Base-by-base conservation (phyloP, 2,888 invertebrate species). In the Calephelis perditalis region DNA sequence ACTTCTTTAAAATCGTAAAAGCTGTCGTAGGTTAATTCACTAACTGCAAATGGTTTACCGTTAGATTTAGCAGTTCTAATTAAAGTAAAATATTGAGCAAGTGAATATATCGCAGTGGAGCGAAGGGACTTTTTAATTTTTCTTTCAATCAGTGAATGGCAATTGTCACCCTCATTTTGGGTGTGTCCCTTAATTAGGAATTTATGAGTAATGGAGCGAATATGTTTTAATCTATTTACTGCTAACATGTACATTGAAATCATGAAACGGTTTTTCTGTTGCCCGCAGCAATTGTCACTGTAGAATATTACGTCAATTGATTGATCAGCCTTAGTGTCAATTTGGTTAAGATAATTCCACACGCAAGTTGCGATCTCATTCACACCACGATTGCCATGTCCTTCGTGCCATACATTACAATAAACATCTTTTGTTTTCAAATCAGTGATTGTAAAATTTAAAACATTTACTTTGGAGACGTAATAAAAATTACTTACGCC, bases 1-100 rank as follows among this genome's bases (percentile, higher is more conserved):
- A 63, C 58, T 61, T 62, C 60, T 61, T 66, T 61, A 58, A 66
- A 58, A 44, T 56, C 43, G 40, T 55, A 58, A 57, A 61, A 61
- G 46, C 56, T 46, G 36, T 57, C 44, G 43, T 56, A 40, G 3
- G 49, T 49, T 12, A 61, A 9, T 57, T 61, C 61, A 57, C 57
- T 46, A 12, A 57, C 62, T 56, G 15, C 40, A 43, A 52, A 59
- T 52, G 58, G 58, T 36, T 62, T 56, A 36, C 46, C 57, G 44
- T 57, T 57, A 35, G 49, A 49, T 62, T 60, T 62, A 43, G 60
- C 59, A 54, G 43, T 62, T 57, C 57, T 59, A 12, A 60, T 62
- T 57, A 60, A 57, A 49, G 57, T 60, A 52, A 60, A 45, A 60
- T 62, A 62, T 44, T 62, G 60, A 57, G 43, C 45, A 45, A 55